Conservation (phyloP, 2,797 vertebrate genomes). For the Ctenopoma multispine region DNA sequence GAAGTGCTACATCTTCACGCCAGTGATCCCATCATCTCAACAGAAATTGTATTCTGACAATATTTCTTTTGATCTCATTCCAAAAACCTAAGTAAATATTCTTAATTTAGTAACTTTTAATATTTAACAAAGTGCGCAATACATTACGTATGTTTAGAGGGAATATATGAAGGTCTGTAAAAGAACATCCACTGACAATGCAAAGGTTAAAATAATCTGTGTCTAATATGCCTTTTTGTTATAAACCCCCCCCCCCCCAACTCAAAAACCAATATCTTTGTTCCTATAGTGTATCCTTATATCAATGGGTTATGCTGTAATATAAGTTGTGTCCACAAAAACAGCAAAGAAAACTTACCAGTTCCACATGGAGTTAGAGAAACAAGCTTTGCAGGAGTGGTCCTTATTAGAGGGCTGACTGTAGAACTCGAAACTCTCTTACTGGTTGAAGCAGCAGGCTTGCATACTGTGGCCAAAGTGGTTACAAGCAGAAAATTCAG, state of each 20-base stretch:
- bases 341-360: slow-evolving; percentile 64
- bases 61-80: no score
- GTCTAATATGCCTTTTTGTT: background rate
- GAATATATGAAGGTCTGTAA: no score
- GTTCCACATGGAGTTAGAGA: slow-evolving; percentile 18
- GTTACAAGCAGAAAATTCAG: slow-evolving; percentile 50
- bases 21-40: no score
- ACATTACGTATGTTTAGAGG: no score
- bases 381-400: slow-evolving; percentile 41
- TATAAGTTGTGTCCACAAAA: background rate
- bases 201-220: background rate
- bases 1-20: no score
- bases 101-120: no score
- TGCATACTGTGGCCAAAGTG: slow-evolving; percentile 63
- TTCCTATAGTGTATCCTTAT: background rate
- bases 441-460: slow-evolving; percentile 41
- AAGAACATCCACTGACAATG: no score
- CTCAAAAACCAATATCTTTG: background rate
- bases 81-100: no score
- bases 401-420: slow-evolving; percentile 54
- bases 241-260: no score
- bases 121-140: no score
- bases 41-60: no score
- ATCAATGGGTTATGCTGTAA: background rate
- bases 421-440: slow-evolving; percentile 43